Percentiles rank a stretch among this genome's conserved stretches.
phyloP scores from a whole-genome alignment of 2,888 invertebrate species.

The Mermis nigrescens region DNA sequence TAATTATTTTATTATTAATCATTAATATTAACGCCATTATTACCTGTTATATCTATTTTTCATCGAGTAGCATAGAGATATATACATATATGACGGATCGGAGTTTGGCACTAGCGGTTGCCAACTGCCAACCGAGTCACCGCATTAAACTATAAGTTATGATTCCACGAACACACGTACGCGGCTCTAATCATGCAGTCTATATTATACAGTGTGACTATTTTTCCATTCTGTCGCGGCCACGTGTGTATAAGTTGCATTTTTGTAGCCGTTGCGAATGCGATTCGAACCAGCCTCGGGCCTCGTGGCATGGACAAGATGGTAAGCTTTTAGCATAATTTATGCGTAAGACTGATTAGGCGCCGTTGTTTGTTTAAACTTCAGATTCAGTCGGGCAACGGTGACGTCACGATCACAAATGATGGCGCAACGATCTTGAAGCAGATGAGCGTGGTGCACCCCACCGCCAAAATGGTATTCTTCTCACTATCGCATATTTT shows the following conservation, averaged over 20 bases:
- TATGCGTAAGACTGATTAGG: not conserved
- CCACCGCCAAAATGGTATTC: slow-evolving; percentile 88
- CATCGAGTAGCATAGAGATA: no score
- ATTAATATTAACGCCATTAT: no score
- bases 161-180: no score
- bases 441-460: slow-evolving; percentile 93
- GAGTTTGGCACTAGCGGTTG: no score
- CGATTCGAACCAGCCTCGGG: slow-evolving; percentile 90
- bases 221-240: slow-evolving; percentile 11
- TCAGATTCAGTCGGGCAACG: slow-evolving; percentile 80
- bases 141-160: no score
- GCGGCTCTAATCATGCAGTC: no score
- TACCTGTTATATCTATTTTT: no score
- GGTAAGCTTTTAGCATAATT: slow-evolving; percentile 41
- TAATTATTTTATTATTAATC: no score
- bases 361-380: slow-evolving; percentile 23
- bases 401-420: slow-evolving; percentile 97
- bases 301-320: slow-evolving; percentile 99
- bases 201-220: no score
- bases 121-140: no score
- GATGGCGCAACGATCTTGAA: slow-evolving; percentile 98
- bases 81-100: no score
- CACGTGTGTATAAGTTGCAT: no score
- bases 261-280: slow-evolving; percentile 77
- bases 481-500: not conserved